A percentile compares a stretch with the other conserved stretches of the same genome.
Conservation (phyloP, 2,113 vertebrate genomes). For the Glareola pratincola region DNA sequence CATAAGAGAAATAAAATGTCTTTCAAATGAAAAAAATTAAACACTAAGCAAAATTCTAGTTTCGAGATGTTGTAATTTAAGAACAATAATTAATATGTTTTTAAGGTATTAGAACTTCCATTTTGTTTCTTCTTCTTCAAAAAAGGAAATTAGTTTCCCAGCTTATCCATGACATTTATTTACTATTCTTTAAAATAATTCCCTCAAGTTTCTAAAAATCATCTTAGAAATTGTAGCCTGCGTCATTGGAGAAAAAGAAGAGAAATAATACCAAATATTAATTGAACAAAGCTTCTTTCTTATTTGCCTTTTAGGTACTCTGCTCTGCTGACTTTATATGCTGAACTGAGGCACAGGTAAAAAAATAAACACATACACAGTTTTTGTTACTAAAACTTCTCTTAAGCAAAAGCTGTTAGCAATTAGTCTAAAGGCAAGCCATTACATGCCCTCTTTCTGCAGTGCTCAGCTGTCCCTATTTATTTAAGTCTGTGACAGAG, state of each 20-base stretch:
- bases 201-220: slow-evolving; percentile 16
- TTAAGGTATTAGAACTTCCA: not conserved
- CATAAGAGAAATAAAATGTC: not conserved
- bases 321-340: not conserved
- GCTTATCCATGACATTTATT: not conserved
- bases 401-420: not conserved
- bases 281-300: not conserved
- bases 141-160: not conserved
- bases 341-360: not conserved
- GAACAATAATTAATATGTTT: not conserved
- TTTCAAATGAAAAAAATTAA: not conserved
- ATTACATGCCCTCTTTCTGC: not conserved
- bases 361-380: not conserved
- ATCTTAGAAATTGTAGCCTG: slow-evolving; percentile 16
- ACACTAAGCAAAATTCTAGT: not conserved
- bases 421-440: not conserved
- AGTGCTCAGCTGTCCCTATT: not conserved
- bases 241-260: not conserved
- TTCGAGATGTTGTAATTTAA: not conserved
- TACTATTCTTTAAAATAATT: not conserved
- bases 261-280: slow-evolving; percentile 33
- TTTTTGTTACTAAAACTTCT: not conserved
- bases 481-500: not conserved
- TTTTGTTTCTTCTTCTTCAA: not conserved
- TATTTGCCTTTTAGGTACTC: not conserved